Evolutionary conservation across 2,888 invertebrate species (phyloP).

Genomic region (Latheticus oryzae): DNA sequence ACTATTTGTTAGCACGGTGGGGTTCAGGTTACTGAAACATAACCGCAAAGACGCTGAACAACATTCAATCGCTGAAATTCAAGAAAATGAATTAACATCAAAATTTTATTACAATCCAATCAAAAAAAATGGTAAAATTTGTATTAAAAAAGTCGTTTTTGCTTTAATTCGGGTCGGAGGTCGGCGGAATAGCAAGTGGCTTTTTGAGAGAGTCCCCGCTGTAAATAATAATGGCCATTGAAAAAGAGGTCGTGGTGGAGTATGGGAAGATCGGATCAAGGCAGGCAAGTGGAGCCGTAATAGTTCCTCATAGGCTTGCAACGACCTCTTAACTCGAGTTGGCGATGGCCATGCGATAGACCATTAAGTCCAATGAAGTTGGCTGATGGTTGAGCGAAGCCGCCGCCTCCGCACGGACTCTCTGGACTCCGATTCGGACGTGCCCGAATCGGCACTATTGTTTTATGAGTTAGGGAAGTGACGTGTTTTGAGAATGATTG

Average conservation of each 20-base stretch:
- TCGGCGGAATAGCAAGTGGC: constrained; percentile 2
- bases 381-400: too few relatives aligned
- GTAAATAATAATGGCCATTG: constrained; percentile 39
- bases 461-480: constrained; percentile 59
- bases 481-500: constrained; percentile 54
- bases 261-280: constrained; percentile 44
- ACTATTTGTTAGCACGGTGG: constrained; percentile 36
- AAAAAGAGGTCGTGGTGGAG: constrained; percentile 22
- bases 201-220: constrained; percentile 18
- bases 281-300: constrained; percentile 50
- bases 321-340: constrained; percentile 60
- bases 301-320: constrained; percentile 58
- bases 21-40: constrained; percentile 42
- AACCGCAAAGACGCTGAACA: constrained; percentile 46
- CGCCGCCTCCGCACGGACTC: constrained; percentile 43
- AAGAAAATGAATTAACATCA: too few relatives aligned
- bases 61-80: too few relatives aligned
- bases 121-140: too few relatives aligned
- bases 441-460: constrained; percentile 59
- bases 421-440: constrained; percentile 54
- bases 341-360: constrained; percentile 58
- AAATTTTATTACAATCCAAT: too few relatives aligned
- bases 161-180: constrained; percentile 19
- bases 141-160: too few relatives aligned
- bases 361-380: constrained; percentile 60